Conservation (phyloP, 2,797 vertebrate species). For the Sebastes baramenuke region DNA sequence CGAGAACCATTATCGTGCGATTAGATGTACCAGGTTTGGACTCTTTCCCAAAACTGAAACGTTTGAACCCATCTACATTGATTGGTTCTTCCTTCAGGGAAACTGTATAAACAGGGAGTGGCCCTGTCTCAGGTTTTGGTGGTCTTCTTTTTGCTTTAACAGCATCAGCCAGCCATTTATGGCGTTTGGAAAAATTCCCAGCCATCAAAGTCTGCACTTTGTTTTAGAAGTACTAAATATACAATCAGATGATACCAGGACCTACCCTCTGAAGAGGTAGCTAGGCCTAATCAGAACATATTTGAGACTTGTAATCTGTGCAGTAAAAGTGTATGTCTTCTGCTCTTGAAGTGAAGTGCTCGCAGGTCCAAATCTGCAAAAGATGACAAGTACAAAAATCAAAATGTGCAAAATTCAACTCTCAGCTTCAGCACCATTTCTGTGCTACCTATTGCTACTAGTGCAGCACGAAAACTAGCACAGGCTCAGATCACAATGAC, state of each 20-base stretch:
- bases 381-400: background rate
- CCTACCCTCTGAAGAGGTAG: background rate
- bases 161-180: background rate
- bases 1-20: conserved; percentile 40
- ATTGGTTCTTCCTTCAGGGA: background rate
- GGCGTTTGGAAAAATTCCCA: accelerated
- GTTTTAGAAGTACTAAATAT: background rate
- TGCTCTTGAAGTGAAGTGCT: background rate
- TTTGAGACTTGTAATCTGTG: background rate
- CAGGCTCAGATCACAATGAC: too few species aligned
- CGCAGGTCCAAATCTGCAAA: background rate
- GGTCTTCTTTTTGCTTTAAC: background rate
- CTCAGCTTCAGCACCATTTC: background rate
- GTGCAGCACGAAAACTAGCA: too few species aligned
- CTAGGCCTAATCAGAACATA: background rate
- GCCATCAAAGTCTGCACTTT: accelerated
- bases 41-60: conserved; percentile 2
- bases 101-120: background rate
- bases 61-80: background rate
- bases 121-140: accelerated
- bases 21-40: accelerated
- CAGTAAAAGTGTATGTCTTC: background rate
- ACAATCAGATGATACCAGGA: background rate
- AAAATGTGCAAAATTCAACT: background rate
- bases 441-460: background rate